Conservation (phyloP, 2,797 vertebrate genomes). For the Neosilurus hyrtlii region DNA sequence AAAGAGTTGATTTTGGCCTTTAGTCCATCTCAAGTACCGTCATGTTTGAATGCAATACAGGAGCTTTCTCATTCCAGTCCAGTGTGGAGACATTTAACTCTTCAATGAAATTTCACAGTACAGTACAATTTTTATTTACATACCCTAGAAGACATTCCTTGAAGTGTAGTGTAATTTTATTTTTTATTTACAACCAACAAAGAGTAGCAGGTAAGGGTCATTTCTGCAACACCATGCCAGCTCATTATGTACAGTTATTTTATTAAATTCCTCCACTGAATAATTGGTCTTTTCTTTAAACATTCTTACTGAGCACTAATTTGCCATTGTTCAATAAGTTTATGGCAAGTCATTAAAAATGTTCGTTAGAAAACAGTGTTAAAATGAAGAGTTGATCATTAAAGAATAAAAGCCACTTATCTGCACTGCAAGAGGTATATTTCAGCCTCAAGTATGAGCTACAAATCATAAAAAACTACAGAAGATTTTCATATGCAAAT, state of each 20-base stretch:
- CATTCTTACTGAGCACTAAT: constrained; percentile 58
- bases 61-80: background rate
- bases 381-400: constrained; percentile 33
- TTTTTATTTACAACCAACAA: constrained; percentile 26
- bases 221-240: constrained; percentile 12
- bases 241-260: constrained; percentile 23
- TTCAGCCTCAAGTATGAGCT: constrained; percentile 11
- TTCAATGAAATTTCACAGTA: background rate
- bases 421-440: constrained; percentile 13
- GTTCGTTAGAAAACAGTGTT: constrained; percentile 40
- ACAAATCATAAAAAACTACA: background rate
- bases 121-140: background rate
- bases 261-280: constrained; percentile 37
- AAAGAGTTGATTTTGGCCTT: constrained; percentile 67
- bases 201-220: too few species aligned
- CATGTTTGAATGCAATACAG: constrained; percentile 14
- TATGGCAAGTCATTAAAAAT: constrained; percentile 40
- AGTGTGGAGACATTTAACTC: background rate
- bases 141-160: background rate
- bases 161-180: background rate
- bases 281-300: constrained; percentile 47
- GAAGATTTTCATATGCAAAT: background rate
- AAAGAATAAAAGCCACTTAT: constrained; percentile 8
- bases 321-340: constrained; percentile 45
- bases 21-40: constrained; percentile 60